Evolutionary conservation across 2,888 invertebrate species (phyloP), one percentile per base, ranked within the genome.

Genomic region (Carabus problematicus): DNA sequence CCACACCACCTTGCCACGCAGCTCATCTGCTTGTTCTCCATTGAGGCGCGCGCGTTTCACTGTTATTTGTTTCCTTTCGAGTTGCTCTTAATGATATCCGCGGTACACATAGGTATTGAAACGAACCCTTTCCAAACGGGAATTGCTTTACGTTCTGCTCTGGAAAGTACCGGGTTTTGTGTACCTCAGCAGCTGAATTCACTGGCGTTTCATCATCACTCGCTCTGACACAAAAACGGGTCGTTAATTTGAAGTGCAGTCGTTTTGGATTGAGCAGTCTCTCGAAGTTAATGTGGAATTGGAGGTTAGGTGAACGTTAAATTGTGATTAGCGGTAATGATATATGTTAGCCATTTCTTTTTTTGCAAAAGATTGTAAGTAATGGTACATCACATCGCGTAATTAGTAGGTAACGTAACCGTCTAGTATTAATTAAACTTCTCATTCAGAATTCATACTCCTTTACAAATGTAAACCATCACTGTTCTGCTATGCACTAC

Each of bases 21-120:
- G 29, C 6, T 29, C 29, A 29, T 29, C 29, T 29, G 29, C 29
- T 29, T 29, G 29, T 29, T 29, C 29, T 29, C 29, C 29, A 29
- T 29, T n/a, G n/a, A n/a, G n/a, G 61, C 47, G 45, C 29, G 55
- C 18, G 43, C 64, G 66, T 66, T 66, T 59, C 43, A 66, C 60
- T 60, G 59, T 67, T 60, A 67, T 60, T 67, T 67, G 67, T 67
- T 67, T 67, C 60, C 67, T 67, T 67, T 56, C 60, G 52, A 47
- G 52, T 52, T 60, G 29, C 60, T 60, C 19, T 52, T 67, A 67
- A 67, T 67, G 60, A 67, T 67, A 67, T 60, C 59, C 67, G 66
- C 29, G 43, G 2, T 54, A 9, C 14, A 61, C 61, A 61, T 45
- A 56, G 64, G 64, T 64, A 64, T 40, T 16, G 19, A 29, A 9